Base-by-base conservation (phyloP, 2,113 vertebrate species). In the Upupa epops region DNA sequence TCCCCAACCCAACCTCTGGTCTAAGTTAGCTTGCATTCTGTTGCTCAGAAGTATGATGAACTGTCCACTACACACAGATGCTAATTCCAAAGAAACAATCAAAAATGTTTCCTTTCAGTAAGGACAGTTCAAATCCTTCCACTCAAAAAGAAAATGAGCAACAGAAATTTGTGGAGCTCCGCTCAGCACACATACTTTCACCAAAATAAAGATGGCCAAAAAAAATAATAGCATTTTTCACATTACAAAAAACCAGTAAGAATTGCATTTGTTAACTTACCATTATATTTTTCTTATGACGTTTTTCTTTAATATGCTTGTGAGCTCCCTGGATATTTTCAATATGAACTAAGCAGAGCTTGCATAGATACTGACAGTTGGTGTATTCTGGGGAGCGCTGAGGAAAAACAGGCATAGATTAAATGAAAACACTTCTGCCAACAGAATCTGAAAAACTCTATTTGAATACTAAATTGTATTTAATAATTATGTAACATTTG, bases 291-390 rank as follows among this genome's bases (percentile, higher is more conserved):
- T 99, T 99, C 98, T 99, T 99, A 98, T 99, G 99, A 34, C 99
- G 98, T 94, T 99, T 99, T 97, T 99, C 99, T 95, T 99, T 99
- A 97, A 99, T 99, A 97, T 99, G 99, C 95, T 99, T 99, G 97
- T 99, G 98, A 68, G 99, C 99, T 96, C 98, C 98, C 94, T 99
- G 99, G 95, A 99, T 98, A 97, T 99, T 99, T 97, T 99, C 99
- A 91, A 99, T 99, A 93, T 99, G 99, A 95, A 99, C 98, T 63
- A 98, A 98, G 96, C 99, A 99, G 74, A 99, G 98, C 94, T 98
- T 99, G 98, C 99, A 99, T 97, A 99, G 98, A 97, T 99, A 99
- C 82, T 99, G 98, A 92, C 98, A 99, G 97, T 99, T 99, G 55
- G 98, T 98, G 92, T 99, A 99, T 94, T 99, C 99, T 8, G 99